These are phyloP conservation scores for Cynaeus angustus DNA, from an alignment of 2,888 invertebrate species.

Conservation along the genomic window DNA sequence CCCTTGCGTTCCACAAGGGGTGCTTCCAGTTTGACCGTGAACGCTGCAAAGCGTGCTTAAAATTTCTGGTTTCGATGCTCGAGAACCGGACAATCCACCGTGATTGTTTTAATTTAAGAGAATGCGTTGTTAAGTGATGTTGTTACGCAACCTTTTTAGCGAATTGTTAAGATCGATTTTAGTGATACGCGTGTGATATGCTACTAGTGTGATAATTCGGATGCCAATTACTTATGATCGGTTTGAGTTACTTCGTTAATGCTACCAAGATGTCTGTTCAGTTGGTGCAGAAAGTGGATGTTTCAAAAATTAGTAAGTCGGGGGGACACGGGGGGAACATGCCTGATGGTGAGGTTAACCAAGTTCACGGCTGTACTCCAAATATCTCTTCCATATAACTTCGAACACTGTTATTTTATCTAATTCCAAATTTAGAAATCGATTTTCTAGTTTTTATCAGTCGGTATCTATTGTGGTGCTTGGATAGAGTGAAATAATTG, in stretches of 20 bases:
- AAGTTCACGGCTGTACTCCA: too few species aligned
- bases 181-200: conserved; percentile 26
- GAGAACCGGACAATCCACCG: conserved; percentile 17
- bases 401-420: too few species aligned
- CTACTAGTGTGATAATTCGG: conserved; percentile 16
- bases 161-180: background rate
- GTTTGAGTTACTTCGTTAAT: conserved; percentile 64
- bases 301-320: conserved; percentile 62
- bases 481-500: too few species aligned
- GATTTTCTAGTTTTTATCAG: background rate
- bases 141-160: background rate
- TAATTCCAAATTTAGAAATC: too few species aligned
- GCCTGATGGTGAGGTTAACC: background rate
- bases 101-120: conserved; percentile 10
- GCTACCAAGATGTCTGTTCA: conserved; percentile 64
- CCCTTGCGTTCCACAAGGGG: conserved; percentile 34
- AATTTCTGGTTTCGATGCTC: conserved; percentile 22
- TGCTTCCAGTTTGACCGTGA: conserved; percentile 47
- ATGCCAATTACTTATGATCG: conserved; percentile 60
- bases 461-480: background rate
- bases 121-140: conserved; percentile 22
- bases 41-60: conserved; percentile 40
- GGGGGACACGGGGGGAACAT: background rate
- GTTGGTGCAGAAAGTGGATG: conserved; percentile 65
- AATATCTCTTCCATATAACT: too few species aligned